Percentiles rank a stretch among this genome's conserved stretches.
Conservation (phyloP, 2,797 vertebrate species). For the Denticeps clupeoides region DNA sequence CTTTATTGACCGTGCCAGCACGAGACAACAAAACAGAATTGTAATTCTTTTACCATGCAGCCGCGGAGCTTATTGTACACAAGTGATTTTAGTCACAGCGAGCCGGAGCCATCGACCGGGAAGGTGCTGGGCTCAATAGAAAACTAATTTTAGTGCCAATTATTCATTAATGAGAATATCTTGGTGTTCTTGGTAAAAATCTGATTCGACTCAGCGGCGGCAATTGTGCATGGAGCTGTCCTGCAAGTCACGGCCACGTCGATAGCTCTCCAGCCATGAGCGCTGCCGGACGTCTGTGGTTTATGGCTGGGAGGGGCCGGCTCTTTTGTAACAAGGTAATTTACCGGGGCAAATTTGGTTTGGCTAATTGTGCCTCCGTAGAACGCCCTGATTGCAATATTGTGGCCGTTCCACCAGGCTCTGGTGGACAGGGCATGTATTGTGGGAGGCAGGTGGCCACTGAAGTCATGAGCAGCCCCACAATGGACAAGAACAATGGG, state of each 20-base stretch:
- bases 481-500: slow-evolving; percentile 59
- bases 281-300: background rate
- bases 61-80: slow-evolving; percentile 38
- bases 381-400: slow-evolving; percentile 2
- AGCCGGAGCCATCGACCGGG: slow-evolving; percentile 52
- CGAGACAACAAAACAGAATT: slow-evolving; percentile 28
- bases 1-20: slow-evolving; percentile 32
- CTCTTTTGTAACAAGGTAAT: background rate
- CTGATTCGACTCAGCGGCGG: slow-evolving; percentile 53
- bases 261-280: background rate
- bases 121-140: slow-evolving; percentile 52
- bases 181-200: slow-evolving; percentile 54
- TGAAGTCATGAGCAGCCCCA: slow-evolving; percentile 53
- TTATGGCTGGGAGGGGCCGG: background rate
- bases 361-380: background rate
- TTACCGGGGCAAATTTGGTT: background rate
- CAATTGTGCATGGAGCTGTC: slow-evolving; percentile 35
- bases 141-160: slow-evolving; percentile 63
- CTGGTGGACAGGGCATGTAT: slow-evolving; percentile 33
- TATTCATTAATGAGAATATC: slow-evolving; percentile 63
- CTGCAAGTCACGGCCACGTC: no score
- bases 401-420: background rate
- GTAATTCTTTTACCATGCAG: slow-evolving; percentile 28
- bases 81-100: slow-evolving; percentile 46
- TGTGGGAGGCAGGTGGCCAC: slow-evolving; percentile 58